phyloP scores from a whole-genome alignment of 2,113 vertebrate species.

The Asarcornis scutulata region DNA sequence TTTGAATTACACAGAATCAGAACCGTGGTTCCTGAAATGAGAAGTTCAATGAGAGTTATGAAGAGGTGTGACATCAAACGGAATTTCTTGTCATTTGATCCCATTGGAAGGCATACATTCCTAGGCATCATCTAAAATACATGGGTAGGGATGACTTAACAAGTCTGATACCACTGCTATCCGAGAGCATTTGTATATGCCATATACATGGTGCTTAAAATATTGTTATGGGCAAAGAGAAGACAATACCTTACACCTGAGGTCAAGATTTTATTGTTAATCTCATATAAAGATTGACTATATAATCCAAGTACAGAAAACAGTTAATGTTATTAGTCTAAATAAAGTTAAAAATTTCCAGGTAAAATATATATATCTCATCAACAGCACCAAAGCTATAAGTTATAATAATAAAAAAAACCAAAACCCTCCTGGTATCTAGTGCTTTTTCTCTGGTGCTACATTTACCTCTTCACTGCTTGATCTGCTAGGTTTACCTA shows the following conservation, averaged over 20 bases:
- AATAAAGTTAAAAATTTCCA: not conserved
- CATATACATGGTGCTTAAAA: not conserved
- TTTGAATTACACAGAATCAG: not conserved
- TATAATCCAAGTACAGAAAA: not conserved
- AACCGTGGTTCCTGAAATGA: not conserved
- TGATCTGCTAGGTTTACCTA: not conserved
- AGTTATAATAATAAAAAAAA: not conserved
- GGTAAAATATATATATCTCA: not conserved
- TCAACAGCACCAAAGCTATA: not conserved
- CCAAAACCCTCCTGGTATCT: accelerated
- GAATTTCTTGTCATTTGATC: not conserved
- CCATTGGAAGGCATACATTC: not conserved
- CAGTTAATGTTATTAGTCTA: not conserved
- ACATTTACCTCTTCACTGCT: not conserved
- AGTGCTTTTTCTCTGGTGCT: not conserved
- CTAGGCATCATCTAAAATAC: not conserved
- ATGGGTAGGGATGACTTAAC: not conserved
- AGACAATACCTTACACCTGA: not conserved
- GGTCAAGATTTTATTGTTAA: not conserved
- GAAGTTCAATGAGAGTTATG: not conserved
- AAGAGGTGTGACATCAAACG: not conserved
- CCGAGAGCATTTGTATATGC: not conserved
- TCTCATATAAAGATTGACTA: not conserved
- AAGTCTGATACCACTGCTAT: not conserved
- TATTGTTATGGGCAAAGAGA: not conserved